These are phyloP conservation scores for Gerris lacustris DNA, from an alignment of 2,888 invertebrate genomes.

Conservation along the genomic window DNA sequence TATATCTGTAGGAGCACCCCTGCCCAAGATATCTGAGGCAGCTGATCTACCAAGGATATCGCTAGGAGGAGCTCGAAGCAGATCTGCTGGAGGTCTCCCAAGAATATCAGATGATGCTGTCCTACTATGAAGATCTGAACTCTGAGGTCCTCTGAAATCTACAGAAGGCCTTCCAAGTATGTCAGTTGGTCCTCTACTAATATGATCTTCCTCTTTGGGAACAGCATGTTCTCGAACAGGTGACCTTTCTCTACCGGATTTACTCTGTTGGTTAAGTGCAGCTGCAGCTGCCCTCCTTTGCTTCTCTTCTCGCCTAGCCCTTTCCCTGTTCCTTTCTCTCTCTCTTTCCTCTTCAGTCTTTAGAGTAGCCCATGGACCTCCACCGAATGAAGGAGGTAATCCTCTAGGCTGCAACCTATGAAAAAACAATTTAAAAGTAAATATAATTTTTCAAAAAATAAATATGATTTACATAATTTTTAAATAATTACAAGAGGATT, in stretches of 20 bases:
- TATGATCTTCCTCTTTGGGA: slow-evolving; percentile 37
- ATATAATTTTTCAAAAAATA: neutral
- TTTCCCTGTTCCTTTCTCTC: slow-evolving; percentile 29
- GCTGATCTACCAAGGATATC: slow-evolving; percentile 5
- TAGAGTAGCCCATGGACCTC: slow-evolving; percentile 45
- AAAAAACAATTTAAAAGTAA: neutral
- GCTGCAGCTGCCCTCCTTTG: slow-evolving; percentile 40
- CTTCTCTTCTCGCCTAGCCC: slow-evolving; percentile 38
- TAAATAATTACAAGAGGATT: too few species aligned
- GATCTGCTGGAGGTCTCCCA: slow-evolving; percentile 38
- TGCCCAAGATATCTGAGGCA: slow-evolving; percentile 6
- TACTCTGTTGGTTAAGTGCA: slow-evolving; percentile 12
- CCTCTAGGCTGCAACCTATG: slow-evolving; percentile 46
- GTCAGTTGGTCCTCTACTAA: slow-evolving; percentile 33
- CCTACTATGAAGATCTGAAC: slow-evolving; percentile 27
- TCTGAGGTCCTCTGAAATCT: slow-evolving; percentile 45
- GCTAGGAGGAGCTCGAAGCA: slow-evolving; percentile 45
- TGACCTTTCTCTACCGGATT: slow-evolving; percentile 48
- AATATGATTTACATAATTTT: neutral
- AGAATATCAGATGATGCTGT: slow-evolving; percentile 32
- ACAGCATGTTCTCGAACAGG: slow-evolving; percentile 58
- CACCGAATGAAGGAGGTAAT: slow-evolving; percentile 31
- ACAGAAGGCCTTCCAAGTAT: slow-evolving; percentile 37
- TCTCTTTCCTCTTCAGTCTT: slow-evolving; percentile 40
- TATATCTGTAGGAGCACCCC: slow-evolving; percentile 33